Evolutionary conservation across 1,140 invertebrate genomes (phyloP), one percentile per base, ranked within the genome.

Genomic region (Zaprionus lachaisei): DNA sequence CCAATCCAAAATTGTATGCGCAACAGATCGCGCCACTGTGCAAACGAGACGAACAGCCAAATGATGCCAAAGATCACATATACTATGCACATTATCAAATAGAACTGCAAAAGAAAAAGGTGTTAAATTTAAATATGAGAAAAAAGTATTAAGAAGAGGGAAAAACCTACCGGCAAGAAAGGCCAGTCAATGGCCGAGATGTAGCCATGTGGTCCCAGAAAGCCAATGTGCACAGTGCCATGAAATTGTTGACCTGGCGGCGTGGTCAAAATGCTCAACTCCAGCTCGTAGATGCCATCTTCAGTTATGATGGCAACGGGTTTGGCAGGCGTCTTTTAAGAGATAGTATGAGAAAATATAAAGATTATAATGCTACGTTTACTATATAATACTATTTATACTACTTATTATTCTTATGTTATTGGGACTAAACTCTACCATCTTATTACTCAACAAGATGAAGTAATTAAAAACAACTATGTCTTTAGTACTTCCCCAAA

Each of bases 1-100:
- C 97, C 97, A 91, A 99, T 98, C 97, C 98, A 99, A 93, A 98
- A 98, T 94, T 99, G 98, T 34, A 99, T 97, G 56, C 98, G 94
- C n/a, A 99, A 93, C 5, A 99, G 93, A 92, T 99, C 98, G 70
- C 96, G 94, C 97, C 98, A 99, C 92, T 97, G 96, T 73, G 96
- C 93, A 72, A 96, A 96, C 20, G 96, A 97, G n/a, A 98, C 94
- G 7, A 96, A 91, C 41, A 98, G 94, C 98, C 98, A 99, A 38
- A 95, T 94, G 5, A 97, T 81, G n/a, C 97, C 97, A 87, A 96
- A 95, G 51, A 96, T 92, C 1, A 97, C 95, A 93, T 99, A 99
- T 15, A 98, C 94, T 7, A 96, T 93, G 89, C 97, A 98, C 97
- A 99, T 98, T 12, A 95, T 94, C n/a, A 96, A 96, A 93, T 98